These are phyloP conservation scores for Polia nebulosa DNA, from an alignment of 2,888 invertebrate species.

Conservation along the genomic window DNA sequence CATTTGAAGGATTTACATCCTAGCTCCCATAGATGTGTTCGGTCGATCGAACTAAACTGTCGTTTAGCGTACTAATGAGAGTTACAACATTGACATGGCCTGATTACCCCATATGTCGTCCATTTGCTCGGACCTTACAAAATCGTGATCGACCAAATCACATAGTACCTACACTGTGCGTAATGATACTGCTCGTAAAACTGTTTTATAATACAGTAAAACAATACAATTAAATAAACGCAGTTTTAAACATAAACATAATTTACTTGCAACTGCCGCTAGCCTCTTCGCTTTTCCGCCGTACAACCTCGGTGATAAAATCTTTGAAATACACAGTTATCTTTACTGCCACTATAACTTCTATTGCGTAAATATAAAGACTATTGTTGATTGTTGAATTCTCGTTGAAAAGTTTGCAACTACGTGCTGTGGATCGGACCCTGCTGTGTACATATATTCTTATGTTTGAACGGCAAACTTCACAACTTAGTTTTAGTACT, in stretches of 20 bases:
- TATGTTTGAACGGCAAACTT: conserved; percentile 69
- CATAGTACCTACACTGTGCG: not conserved
- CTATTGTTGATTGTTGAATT: conserved; percentile 54
- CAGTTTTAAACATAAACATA: conserved; percentile 62
- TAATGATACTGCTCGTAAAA: conserved; percentile 10
- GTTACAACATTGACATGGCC: conserved; percentile 42
- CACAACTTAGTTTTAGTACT: conserved; percentile 49
- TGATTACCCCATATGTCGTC: conserved; percentile 23
- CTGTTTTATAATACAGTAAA: conserved; percentile 12
- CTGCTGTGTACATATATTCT: conserved; percentile 66
- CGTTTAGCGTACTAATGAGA: conserved; percentile 40
- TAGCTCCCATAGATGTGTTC: conserved; percentile 10
- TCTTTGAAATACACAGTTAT: conserved; percentile 60
- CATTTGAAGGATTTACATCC: conserved; percentile 9
- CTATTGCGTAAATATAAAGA: conserved; percentile 55
- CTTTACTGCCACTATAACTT: conserved; percentile 34
- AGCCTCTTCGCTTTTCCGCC: conserved; percentile 73
- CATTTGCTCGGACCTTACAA: conserved; percentile 23
- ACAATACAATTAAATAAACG: conserved; percentile 39
- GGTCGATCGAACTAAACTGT: conserved; percentile 28
- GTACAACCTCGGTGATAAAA: conserved; percentile 76
- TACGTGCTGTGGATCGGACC: conserved; percentile 64
- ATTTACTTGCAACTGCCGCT: conserved; percentile 63
- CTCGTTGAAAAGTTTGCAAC: conserved; percentile 49
- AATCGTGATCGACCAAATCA: conserved; percentile 37